A percentile compares a stretch with the other conserved stretches of the same genome.
Evolutionary conservation across 2,113 vertebrate genomes (phyloP).

Genomic region (Euleptes europaea): DNA sequence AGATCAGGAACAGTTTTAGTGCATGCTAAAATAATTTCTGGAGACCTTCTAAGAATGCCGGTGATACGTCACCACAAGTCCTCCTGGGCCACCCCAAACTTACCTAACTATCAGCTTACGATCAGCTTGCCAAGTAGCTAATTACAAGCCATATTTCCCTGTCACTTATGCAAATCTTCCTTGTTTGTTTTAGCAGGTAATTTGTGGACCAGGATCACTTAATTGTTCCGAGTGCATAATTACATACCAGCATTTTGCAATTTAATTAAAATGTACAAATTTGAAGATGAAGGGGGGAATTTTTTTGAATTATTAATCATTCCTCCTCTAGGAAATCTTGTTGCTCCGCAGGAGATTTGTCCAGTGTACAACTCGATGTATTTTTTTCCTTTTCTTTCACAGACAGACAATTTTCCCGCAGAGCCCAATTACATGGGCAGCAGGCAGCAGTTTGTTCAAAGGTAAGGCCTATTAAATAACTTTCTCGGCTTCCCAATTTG

Average conservation of each 20-base stretch:
- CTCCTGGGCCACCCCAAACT: conserved; percentile 65
- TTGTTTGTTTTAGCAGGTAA: conserved; percentile 86
- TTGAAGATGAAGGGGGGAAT: conserved; percentile 77
- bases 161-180: conserved; percentile 68
- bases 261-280: conserved; percentile 89
- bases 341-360: conserved; percentile 87
- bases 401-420: conserved; percentile 99
- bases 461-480: conserved; percentile 93
- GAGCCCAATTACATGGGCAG: conserved; percentile 99
- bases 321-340: conserved; percentile 88
- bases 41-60: background rate
- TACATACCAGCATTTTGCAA: conserved; percentile 81
- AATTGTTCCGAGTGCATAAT: conserved; percentile 84
- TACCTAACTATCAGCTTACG: conserved; percentile 44
- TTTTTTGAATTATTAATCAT: conserved; percentile 89
- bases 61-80: conserved; percentile 68
- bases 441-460: conserved; percentile 99
- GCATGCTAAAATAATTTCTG: background rate
- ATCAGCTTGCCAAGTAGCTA: conserved; percentile 67
- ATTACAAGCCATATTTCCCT: conserved; percentile 67
- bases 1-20: background rate
- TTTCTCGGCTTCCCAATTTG: conserved; percentile 79
- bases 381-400: conserved; percentile 90
- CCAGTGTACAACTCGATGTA: conserved; percentile 84
- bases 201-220: conserved; percentile 81